Evolutionary conservation across 2,797 vertebrate genomes (phyloP).

Genomic region (Clarias laeviceps): DNA sequence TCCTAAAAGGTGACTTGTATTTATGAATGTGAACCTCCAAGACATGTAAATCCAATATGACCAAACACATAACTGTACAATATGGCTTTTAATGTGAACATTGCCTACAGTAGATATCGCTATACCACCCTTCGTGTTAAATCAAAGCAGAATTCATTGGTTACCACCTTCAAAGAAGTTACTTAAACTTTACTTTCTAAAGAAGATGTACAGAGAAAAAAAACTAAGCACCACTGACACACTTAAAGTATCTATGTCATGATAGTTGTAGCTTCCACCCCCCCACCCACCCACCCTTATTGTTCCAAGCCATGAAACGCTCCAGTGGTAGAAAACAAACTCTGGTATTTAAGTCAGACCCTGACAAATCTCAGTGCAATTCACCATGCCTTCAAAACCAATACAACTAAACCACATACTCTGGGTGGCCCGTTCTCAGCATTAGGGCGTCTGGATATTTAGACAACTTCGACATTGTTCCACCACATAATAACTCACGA

Average conservation of each 20-base stretch:
- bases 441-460: slow-evolving; percentile 52
- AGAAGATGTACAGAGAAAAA: background rate
- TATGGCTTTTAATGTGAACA: too few species aligned
- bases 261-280: too few species aligned
- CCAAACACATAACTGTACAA: too few species aligned
- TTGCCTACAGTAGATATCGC: background rate
- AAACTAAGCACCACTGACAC: background rate
- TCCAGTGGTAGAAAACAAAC: slow-evolving; percentile 8
- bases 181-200: background rate
- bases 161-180: too few species aligned
- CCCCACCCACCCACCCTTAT: too few species aligned
- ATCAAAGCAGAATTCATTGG: background rate
- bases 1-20: too few species aligned
- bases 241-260: background rate
- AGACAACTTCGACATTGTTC: slow-evolving; percentile 54
- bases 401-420: slow-evolving; percentile 38
- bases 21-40: too few species aligned
- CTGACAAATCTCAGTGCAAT: background rate
- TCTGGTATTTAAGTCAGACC: background rate
- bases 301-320: background rate
- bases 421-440: slow-evolving; percentile 54
- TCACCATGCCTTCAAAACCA: slow-evolving; percentile 1
- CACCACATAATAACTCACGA: slow-evolving; percentile 6
- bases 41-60: too few species aligned
- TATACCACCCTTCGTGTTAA: background rate